phyloP scores from a whole-genome alignment of 2,797 vertebrate species.

The Danionella dracula region DNA sequence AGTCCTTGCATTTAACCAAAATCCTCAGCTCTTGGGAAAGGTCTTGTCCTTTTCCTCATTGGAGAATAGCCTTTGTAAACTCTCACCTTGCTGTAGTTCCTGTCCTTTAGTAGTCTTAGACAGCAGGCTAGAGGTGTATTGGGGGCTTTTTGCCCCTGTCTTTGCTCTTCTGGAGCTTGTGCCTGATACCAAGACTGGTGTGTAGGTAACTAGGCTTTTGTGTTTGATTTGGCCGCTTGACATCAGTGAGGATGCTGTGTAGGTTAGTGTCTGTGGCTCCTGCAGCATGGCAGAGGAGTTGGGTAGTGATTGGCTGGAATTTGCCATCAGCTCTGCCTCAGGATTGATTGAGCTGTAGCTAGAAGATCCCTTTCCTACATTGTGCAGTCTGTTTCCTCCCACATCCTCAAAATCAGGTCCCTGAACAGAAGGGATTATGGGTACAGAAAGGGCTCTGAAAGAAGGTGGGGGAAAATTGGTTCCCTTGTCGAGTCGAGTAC shows the following conservation, averaged over 20 bases:
- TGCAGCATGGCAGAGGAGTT: background rate
- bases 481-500: constrained; percentile 65
- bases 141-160: constrained; percentile 39
- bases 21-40: constrained; percentile 65
- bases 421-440: constrained; percentile 77
- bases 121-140: constrained; percentile 42
- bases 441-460: constrained; percentile 63
- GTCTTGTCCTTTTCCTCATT: constrained; percentile 56
- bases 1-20: constrained; percentile 62
- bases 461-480: constrained; percentile 50
- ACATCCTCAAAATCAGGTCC: constrained; percentile 50
- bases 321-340: constrained; percentile 31
- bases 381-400: constrained; percentile 23
- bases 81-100: constrained; percentile 52
- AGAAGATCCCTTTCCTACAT: constrained; percentile 13
- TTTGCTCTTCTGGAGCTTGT: constrained; percentile 48
- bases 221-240: constrained; percentile 55
- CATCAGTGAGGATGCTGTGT: constrained; percentile 34
- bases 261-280: constrained; percentile 26
- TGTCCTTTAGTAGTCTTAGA: constrained; percentile 47
- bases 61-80: constrained; percentile 57
- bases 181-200: constrained; percentile 52
- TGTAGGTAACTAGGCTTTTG: constrained; percentile 56
- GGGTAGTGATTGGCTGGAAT: constrained; percentile 34
- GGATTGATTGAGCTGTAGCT: constrained; percentile 26